Evolutionary conservation across 2,888 invertebrate genomes (phyloP), one percentile per base, ranked within the genome.

Genomic region (Nymphalis c-album): DNA sequence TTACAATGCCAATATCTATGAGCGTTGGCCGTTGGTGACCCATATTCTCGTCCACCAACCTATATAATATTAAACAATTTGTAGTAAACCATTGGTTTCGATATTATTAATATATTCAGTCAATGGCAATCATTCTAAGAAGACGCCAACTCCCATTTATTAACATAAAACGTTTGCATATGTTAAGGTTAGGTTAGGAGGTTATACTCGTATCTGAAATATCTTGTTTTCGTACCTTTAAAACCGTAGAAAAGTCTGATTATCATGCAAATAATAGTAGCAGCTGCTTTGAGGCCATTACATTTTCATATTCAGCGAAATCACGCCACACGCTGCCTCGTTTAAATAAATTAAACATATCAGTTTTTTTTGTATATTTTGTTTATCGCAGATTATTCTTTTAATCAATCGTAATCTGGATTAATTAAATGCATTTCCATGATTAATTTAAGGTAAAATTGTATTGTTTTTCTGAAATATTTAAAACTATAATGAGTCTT

Each of bases 211-310:
- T 47, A 51, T 55, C 55, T 51, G 17, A 16, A 50, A 50, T 59
- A 17, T 40, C 35, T 31, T 64, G 40, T 64, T 64, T 51, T 64
- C 20, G 18, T 59, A 53, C 18, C 20, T 53, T 47, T 50, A 55
- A 67, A 55, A 55, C 53, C n/a, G n/a, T 35, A 26, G 20, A 60
- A 64, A 64, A 53, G 31, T 60, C 60, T 60, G 40, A 46, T 68
- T 68, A 60, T 40, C 47, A 68, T 60, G 60, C 63, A 68, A 68
- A 64, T 55, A 68, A 64, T 60, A 60, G 59, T 60, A 60, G 60
- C 64, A 64, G 60, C 60, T 68, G 60, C 64, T 64, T 60, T 40
- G 51, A 60, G 18, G 45, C 55, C 55, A 48, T 68, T 68, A 61
- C 45, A 57, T 68, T 68, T 64, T 58, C 64, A 65, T 61, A 65